Evolutionary conservation across 2,888 invertebrate species (phyloP).

Genomic region (Cerceris ruficornis): DNA sequence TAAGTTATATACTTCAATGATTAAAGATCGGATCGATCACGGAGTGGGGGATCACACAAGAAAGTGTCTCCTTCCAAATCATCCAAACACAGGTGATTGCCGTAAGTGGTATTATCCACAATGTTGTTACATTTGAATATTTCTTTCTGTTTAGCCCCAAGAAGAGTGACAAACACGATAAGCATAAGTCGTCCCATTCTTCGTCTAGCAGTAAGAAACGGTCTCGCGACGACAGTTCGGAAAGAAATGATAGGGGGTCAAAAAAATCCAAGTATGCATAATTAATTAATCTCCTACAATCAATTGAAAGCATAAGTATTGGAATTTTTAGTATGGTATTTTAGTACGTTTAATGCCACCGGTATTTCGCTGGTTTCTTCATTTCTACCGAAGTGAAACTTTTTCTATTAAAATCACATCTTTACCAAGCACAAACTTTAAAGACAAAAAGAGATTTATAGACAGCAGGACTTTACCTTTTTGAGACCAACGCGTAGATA

Average conservation of each 20-base stretch:
- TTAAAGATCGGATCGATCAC: constrained; percentile 80
- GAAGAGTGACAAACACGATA: constrained; percentile 80
- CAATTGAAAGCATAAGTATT: too few relatives aligned
- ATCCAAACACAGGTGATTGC: constrained; percentile 85
- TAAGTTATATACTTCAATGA: constrained; percentile 55
- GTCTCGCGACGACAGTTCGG: constrained; percentile 89
- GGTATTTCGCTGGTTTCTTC: too few relatives aligned
- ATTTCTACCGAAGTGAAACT: too few relatives aligned
- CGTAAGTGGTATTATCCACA: constrained; percentile 15
- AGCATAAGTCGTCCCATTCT: constrained; percentile 81
- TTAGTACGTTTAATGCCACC: too few relatives aligned
- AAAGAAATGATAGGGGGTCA: constrained; percentile 85
- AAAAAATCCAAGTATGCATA: constrained; percentile 86
- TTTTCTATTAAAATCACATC: too few relatives aligned
- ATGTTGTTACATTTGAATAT: constrained; percentile 27
- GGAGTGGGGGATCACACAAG: constrained; percentile 80
- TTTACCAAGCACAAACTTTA: too few relatives aligned
- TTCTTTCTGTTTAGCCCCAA: constrained; percentile 76
- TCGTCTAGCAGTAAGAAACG: constrained; percentile 86
- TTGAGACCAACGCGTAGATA: too few relatives aligned
- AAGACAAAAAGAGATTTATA: too few relatives aligned
- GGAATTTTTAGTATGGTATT: too few relatives aligned
- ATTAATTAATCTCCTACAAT: neutral
- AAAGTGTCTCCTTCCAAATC: constrained; percentile 83
- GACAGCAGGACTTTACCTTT: too few relatives aligned